Percentiles rank a stretch among this genome's conserved stretches.
These are phyloP conservation scores for Thryonomys swinderianus DNA, from an alignment of 2,113 vertebrate species.

Conservation along the genomic window DNA sequence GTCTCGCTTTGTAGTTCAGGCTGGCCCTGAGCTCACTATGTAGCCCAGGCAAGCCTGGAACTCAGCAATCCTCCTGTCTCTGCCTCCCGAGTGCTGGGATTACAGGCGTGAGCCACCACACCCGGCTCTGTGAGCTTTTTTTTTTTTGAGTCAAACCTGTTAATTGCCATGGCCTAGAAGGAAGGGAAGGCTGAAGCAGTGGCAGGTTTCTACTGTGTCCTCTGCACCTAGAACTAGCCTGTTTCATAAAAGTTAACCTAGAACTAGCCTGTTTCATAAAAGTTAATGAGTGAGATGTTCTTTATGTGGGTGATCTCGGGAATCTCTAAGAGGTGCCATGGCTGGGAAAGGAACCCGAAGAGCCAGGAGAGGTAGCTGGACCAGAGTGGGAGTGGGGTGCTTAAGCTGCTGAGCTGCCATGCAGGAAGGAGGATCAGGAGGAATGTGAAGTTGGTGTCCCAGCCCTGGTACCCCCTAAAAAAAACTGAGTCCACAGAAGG, in stretches of 20 bases:
- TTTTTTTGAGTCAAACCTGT: slow-evolving; percentile 54
- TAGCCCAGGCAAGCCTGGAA: too few species aligned
- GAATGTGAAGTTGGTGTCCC: not conserved
- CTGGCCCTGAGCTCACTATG: too few species aligned
- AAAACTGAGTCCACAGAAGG: slow-evolving; percentile 58
- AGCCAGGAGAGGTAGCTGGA: not conserved
- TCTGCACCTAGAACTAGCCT: slow-evolving; percentile 45
- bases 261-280: not conserved
- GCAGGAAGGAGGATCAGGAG: slow-evolving; percentile 31
- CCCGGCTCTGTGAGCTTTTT: too few species aligned
- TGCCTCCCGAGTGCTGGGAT: too few species aligned
- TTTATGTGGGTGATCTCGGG: slow-evolving; percentile 12
- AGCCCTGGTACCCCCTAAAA: not conserved
- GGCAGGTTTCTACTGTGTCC: not conserved
- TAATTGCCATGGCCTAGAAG: not conserved
- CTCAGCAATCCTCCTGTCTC: too few species aligned
- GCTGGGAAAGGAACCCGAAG: not conserved
- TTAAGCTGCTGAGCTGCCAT: slow-evolving; percentile 58
- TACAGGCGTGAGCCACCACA: too few species aligned
- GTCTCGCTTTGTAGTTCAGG: too few species aligned
- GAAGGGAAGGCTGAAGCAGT: not conserved
- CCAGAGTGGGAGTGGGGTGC: not conserved
- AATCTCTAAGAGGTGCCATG: not conserved
- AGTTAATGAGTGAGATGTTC: slow-evolving; percentile 15
- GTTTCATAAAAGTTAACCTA: not conserved